A percentile compares a stretch with the other conserved stretches of the same genome.
Evolutionary conservation across 2,888 invertebrate genomes (phyloP).

Genomic region (Noctua fimbriata): DNA sequence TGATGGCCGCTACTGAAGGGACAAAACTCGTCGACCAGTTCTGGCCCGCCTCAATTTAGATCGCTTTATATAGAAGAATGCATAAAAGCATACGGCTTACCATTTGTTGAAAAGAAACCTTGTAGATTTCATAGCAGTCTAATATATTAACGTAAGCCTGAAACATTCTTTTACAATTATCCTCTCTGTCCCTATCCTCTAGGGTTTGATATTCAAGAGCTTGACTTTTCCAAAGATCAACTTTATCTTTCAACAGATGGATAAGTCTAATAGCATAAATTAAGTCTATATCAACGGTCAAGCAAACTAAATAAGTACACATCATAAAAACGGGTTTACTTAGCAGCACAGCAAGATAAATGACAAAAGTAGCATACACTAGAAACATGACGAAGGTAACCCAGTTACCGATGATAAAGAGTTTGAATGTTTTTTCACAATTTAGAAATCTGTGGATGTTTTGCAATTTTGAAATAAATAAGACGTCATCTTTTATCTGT

Average conservation of each 20-base stretch:
- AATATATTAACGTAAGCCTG: slow-evolving; percentile 28
- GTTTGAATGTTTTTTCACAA: background rate
- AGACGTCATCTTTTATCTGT: background rate
- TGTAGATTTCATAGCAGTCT: slow-evolving; percentile 31
- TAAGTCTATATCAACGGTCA: slow-evolving; percentile 17
- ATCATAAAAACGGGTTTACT: no score
- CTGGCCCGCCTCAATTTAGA: no score
- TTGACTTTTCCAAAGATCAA: slow-evolving; percentile 44
- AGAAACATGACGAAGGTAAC: background rate
- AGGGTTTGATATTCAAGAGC: background rate
- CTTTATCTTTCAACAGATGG: slow-evolving; percentile 26
- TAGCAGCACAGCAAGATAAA: background rate
- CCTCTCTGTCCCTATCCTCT: accelerated
- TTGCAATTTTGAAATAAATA: slow-evolving; percentile 3
- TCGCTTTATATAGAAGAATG: no score
- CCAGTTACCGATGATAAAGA: slow-evolving; percentile 19
- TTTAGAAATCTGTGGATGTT: slow-evolving; percentile 6
- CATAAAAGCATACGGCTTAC: slow-evolving; percentile 3
- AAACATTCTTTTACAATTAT: slow-evolving; percentile 9
- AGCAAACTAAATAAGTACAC: background rate
- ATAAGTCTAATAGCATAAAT: slow-evolving; percentile 34
- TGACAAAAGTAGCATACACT: no score
- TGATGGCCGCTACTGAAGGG: no score
- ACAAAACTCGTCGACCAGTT: no score
- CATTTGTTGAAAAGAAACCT: background rate